Evolutionary conservation across 2,888 invertebrate genomes (phyloP).

Genomic region (Dryomyza anilis): DNA sequence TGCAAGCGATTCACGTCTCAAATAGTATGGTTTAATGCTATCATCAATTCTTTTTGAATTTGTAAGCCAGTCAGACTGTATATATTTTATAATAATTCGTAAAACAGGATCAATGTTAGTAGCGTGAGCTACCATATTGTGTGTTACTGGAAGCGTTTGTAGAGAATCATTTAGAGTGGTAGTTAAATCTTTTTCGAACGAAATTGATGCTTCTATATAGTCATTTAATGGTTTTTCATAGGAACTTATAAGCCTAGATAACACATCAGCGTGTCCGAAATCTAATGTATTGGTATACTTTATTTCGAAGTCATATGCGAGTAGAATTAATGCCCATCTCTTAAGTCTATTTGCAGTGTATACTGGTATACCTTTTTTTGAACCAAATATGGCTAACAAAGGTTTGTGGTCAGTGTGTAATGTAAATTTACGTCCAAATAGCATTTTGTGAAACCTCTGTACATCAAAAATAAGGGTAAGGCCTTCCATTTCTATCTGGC

Average conservation of each 20-base stretch:
- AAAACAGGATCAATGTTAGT: constrained; percentile 12
- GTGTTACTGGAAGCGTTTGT: constrained; percentile 1
- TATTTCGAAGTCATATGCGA: constrained; percentile 34
- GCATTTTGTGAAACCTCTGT: constrained; percentile 28
- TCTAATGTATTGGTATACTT: constrained; percentile 33
- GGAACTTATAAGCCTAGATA: constrained; percentile 33
- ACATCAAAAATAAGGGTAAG: constrained; percentile 33
- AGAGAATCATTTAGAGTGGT: constrained; percentile 4
- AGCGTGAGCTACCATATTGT: neutral
- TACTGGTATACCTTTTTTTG: constrained; percentile 41
- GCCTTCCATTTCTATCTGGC: constrained; percentile 35
- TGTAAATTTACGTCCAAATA: constrained; percentile 29
- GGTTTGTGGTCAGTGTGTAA: constrained; percentile 60
- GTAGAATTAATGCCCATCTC: constrained; percentile 34
- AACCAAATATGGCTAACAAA: constrained; percentile 52
- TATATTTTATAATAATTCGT: constrained; percentile 3
- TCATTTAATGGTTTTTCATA: constrained; percentile 24
- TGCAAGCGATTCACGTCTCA: neutral
- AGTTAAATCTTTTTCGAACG: neutral
- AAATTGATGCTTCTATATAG: constrained; percentile 17
- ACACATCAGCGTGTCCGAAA: constrained; percentile 35
- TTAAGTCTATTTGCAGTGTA: constrained; percentile 27
- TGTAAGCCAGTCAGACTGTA: constrained; percentile 18
- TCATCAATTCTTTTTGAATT: constrained; percentile 2
- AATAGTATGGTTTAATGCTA: neutral